These are phyloP conservation scores for Umimayanthus chanpuru DNA, from an alignment of 92 coral and sea anemone genomes.

Conservation along the genomic window DNA sequence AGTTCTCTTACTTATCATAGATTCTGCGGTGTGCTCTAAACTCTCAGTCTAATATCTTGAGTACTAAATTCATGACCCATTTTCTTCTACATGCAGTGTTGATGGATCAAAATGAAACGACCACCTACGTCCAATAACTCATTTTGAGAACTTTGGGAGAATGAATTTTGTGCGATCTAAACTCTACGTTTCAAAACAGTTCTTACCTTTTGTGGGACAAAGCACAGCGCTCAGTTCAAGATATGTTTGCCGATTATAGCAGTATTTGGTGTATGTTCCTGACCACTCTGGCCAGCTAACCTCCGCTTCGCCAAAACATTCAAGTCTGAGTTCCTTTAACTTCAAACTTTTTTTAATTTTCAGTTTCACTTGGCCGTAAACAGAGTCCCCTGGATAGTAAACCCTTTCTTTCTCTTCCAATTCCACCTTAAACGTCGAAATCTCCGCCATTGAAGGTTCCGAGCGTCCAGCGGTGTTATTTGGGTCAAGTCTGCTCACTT, in stretches of 20 bases:
- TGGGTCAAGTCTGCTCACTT: neutral
- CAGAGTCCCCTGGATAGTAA: constrained; percentile 68
- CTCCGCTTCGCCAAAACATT: constrained; percentile 75
- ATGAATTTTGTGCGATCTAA: neutral
- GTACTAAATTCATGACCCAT: too few species aligned
- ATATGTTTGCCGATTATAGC: constrained; percentile 55
- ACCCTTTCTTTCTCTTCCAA: constrained; percentile 59
- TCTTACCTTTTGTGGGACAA: constrained; percentile 52
- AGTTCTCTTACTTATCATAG: too few species aligned
- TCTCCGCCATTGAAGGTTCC: constrained; percentile 12
- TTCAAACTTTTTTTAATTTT: constrained; percentile 47
- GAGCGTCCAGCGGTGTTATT: neutral
- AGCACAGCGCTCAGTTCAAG: constrained; percentile 57
- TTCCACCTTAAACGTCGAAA: constrained; percentile 48
- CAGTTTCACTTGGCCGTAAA: constrained; percentile 60
- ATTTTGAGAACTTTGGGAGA: neutral
- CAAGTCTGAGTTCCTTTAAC: constrained; percentile 60
- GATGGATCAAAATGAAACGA: too few species aligned
- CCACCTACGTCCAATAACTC: too few species aligned
- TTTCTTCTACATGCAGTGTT: too few species aligned
- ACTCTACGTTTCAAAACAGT: neutral
- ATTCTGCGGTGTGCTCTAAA: too few species aligned
- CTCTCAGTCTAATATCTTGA: too few species aligned
- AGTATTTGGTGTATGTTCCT: constrained; percentile 73
- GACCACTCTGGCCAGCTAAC: constrained; percentile 76